phyloP scores from a whole-genome alignment of 1,140 invertebrate species.

The Stegodyphus mimosarum region DNA sequence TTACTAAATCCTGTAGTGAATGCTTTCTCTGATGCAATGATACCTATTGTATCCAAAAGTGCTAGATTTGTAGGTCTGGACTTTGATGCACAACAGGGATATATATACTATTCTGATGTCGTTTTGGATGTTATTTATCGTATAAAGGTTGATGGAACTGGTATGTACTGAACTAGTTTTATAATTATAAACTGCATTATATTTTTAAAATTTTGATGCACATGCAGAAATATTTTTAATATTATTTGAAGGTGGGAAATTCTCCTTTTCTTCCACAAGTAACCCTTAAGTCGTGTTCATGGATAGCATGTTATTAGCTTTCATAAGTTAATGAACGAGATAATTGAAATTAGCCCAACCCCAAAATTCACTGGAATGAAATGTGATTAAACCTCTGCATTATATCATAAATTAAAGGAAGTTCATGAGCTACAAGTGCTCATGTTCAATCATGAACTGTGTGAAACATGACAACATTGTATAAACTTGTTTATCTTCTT shows the following conservation, averaged over 20 bases:
- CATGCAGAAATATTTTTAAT: background rate
- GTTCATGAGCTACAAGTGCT: too few species aligned
- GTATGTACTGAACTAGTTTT: slow-evolving; percentile 64
- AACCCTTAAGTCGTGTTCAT: too few species aligned
- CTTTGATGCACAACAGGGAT: slow-evolving; percentile 90
- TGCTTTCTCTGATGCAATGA: slow-evolving; percentile 93
- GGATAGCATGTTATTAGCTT: too few species aligned
- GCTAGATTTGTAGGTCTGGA: slow-evolving; percentile 97
- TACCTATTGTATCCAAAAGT: slow-evolving; percentile 81
- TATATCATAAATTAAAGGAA: too few species aligned
- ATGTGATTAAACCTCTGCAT: too few species aligned
- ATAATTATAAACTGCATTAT: background rate
- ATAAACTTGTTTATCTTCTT: too few species aligned
- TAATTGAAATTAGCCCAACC: too few species aligned
- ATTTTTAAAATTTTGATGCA: background rate
- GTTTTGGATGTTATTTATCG: slow-evolving; percentile 96
- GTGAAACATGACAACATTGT: too few species aligned
- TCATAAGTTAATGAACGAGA: too few species aligned
- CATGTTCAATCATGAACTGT: too few species aligned
- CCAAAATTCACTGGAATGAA: too few species aligned
- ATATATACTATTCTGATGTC: slow-evolving; percentile 97
- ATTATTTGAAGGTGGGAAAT: background rate
- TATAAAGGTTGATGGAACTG: slow-evolving; percentile 87
- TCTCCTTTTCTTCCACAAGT: background rate
- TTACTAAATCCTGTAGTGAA: slow-evolving; percentile 88